Evolutionary conservation across 2,888 invertebrate species (phyloP).

Genomic region (Junonia oenone): DNA sequence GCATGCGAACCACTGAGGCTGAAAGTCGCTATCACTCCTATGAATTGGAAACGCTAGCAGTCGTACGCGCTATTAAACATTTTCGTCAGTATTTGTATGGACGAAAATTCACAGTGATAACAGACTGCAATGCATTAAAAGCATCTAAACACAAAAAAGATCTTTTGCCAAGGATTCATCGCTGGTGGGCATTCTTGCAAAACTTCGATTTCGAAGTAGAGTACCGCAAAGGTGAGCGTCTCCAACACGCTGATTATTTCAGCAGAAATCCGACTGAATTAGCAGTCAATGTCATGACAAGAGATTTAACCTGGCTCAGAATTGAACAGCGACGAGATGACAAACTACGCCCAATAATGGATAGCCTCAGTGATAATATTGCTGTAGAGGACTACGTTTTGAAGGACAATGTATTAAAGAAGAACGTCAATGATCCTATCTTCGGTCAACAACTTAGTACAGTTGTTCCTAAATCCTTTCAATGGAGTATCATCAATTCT

Average conservation of each 20-base stretch:
- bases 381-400: neutral
- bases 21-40: neutral
- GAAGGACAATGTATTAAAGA: too few species aligned
- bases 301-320: slow-evolving; percentile 30
- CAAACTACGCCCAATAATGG: slow-evolving; percentile 14
- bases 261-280: slow-evolving; percentile 29
- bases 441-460: too few species aligned
- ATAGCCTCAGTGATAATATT: neutral
- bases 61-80: neutral
- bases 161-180: neutral
- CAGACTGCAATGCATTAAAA: neutral
- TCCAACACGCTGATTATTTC: slow-evolving; percentile 26
- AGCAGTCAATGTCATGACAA: slow-evolving; percentile 28
- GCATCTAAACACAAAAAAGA: neutral
- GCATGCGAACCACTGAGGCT: neutral
- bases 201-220: neutral
- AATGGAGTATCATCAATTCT: too few species aligned
- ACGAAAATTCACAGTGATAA: neutral
- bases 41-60: neutral
- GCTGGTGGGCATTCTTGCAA: neutral
- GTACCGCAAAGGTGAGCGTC: slow-evolving; percentile 22
- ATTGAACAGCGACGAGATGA: slow-evolving; percentile 30
- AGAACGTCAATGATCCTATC: too few species aligned
- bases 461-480: too few species aligned
- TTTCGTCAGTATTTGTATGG: neutral